Conservation (phyloP, 1,140 invertebrate species). For the Lasaia peninsularis region DNA sequence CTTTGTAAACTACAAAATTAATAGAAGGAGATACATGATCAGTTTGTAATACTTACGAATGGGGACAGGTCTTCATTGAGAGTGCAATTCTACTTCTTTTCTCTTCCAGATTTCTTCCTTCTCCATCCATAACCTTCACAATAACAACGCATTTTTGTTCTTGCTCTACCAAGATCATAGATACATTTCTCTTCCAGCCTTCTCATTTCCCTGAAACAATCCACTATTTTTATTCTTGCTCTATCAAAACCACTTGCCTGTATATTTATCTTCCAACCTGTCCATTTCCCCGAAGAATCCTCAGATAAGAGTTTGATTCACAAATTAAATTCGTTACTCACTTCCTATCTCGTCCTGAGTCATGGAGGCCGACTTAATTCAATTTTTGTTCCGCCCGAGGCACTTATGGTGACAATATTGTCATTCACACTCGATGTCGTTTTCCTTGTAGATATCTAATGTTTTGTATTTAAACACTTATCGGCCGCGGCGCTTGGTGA, state of each 20-base stretch:
- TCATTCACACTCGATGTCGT: background rate
- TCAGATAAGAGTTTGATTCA: slow-evolving; percentile 15
- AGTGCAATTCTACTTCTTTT: no score
- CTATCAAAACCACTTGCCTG: background rate
- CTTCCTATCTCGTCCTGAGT: slow-evolving; percentile 9
- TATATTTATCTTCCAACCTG: background rate
- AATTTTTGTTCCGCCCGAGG: background rate
- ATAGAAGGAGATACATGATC: no score
- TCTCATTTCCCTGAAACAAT: background rate
- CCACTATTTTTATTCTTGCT: background rate
- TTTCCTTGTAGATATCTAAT: background rate
- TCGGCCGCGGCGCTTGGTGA: background rate
- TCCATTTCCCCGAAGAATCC: background rate
- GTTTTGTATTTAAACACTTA: background rate
- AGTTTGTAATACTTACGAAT: no score
- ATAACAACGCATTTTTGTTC: background rate
- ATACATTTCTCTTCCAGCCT: background rate
- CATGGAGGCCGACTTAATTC: slow-evolving; percentile 1
- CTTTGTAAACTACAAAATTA: no score
- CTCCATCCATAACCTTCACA: no score
- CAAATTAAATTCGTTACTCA: slow-evolving; percentile 12
- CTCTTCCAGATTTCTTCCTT: no score
- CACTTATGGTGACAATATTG: background rate
- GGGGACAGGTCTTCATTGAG: no score
- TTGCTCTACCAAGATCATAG: background rate